These are phyloP conservation scores for Enteromius thamalakanensis DNA, from an alignment of 2,797 vertebrate genomes.

Conservation along the genomic window DNA sequence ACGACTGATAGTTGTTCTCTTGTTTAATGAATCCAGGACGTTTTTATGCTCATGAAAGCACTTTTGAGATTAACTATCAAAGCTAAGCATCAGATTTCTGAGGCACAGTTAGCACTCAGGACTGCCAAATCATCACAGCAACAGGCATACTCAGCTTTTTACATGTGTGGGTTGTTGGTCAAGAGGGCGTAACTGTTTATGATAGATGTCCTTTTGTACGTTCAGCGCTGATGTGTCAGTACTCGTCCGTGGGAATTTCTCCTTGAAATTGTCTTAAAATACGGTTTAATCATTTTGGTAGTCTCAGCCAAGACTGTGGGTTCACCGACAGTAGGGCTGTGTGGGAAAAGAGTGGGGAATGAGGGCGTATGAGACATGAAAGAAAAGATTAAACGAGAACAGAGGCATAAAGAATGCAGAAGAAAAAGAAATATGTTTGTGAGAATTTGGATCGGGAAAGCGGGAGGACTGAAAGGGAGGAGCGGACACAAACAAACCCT, in stretches of 20 bases:
- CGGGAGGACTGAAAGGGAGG: not conserved
- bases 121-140: constrained; percentile 31
- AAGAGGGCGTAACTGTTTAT: constrained; percentile 31
- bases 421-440: constrained; percentile 25
- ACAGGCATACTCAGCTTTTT: constrained; percentile 15
- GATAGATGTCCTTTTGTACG: constrained; percentile 11
- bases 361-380: constrained; percentile 34
- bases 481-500: constrained; percentile 22
- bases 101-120: constrained; percentile 5
- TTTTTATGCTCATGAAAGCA: constrained; percentile 28
- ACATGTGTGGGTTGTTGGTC: constrained; percentile 24
- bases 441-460: constrained; percentile 2
- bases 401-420: not conserved
- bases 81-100: constrained; percentile 18
- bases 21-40: not conserved
- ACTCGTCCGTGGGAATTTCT: constrained; percentile 39
- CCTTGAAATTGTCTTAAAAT: constrained; percentile 46
- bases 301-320: constrained; percentile 19
- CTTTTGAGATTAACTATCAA: constrained; percentile 22
- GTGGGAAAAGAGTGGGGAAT: constrained; percentile 49
- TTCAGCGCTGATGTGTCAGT: constrained; percentile 42
- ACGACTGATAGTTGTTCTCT: not conserved
- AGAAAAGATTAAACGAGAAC: constrained; percentile 33
- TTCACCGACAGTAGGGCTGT: constrained; percentile 12
- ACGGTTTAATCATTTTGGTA: constrained; percentile 38